Evolutionary conservation across 2,113 vertebrate species (phyloP).

Genomic region (Nannobrachium achirus): DNA sequence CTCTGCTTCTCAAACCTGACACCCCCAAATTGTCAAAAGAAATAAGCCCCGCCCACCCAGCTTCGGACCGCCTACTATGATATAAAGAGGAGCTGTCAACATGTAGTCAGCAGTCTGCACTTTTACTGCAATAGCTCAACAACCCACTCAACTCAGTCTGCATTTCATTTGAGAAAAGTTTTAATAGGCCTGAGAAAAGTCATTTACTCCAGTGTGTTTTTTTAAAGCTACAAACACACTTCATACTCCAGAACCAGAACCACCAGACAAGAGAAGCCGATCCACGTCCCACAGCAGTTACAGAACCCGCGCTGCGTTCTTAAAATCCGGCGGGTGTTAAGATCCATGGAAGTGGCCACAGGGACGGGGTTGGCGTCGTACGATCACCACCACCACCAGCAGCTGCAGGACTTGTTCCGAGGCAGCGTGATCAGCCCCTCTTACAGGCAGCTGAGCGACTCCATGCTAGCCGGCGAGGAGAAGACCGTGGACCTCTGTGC

Average conservation of each 20-base stretch:
- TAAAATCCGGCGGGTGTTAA: constrained; percentile 90
- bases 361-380: too few relatives aligned
- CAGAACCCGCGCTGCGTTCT: constrained; percentile 83
- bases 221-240: constrained; percentile 5
- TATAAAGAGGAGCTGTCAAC: constrained; percentile 72
- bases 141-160: not conserved
- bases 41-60: constrained; percentile 47
- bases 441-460: constrained; percentile 85
- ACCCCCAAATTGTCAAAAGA: too few relatives aligned
- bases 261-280: constrained; percentile 15
- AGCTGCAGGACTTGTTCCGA: constrained; percentile 19
- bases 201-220: constrained; percentile 31
- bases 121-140: constrained; percentile 1
- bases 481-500: constrained; percentile 95
- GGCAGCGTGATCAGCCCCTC: constrained; percentile 75
- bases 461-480: constrained; percentile 88
- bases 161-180: constrained; percentile 29
- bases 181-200: not conserved
- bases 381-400: too few relatives aligned
- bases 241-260: too few relatives aligned
- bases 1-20: too few relatives aligned
- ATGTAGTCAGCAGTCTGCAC: constrained; percentile 11
- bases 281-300: too few relatives aligned
- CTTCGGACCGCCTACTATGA: constrained; percentile 29
- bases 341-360: constrained; percentile 97